Evolutionary conservation across 1,140 invertebrate genomes (phyloP).

Genomic region (Asobara japonica): DNA sequence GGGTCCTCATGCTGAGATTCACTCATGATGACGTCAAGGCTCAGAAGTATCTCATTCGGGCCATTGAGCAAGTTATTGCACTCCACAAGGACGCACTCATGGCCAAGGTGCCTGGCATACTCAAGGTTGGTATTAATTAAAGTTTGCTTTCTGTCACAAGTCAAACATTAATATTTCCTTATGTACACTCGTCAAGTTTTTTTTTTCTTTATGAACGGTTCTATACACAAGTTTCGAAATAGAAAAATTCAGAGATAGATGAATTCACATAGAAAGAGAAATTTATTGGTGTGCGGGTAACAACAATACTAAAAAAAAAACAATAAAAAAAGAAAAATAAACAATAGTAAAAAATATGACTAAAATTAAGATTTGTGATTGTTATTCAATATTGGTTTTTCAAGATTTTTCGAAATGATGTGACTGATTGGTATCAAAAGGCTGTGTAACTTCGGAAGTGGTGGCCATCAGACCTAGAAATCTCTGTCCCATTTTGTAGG

Average conservation of each 20-base stretch:
- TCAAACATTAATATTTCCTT: conserved; percentile 18
- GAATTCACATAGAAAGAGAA: no score
- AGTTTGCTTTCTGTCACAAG: not conserved
- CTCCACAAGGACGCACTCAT: conserved; percentile 83
- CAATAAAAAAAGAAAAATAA: no score
- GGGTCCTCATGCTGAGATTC: conserved; percentile 82
- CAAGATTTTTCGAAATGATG: no score
- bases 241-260: no score
- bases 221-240: no score
- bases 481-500: no score
- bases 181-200: conserved; percentile 10
- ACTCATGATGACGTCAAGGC: conserved; percentile 89
- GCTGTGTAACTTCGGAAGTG: no score
- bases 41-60: conserved; percentile 94
- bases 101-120: conserved; percentile 87
- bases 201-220: conserved; percentile 3
- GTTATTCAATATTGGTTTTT: not conserved
- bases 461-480: no score
- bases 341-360: no score
- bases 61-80: conserved; percentile 93
- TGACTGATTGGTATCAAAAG: no score
- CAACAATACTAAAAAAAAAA: no score
- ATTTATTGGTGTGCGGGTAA: no score
- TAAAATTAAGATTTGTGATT: not conserved
- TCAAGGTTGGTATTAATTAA: conserved; percentile 77